These are phyloP conservation scores for Procambarus clarkii DNA, from an alignment of 1,140 invertebrate species.

Conservation along the genomic window DNA sequence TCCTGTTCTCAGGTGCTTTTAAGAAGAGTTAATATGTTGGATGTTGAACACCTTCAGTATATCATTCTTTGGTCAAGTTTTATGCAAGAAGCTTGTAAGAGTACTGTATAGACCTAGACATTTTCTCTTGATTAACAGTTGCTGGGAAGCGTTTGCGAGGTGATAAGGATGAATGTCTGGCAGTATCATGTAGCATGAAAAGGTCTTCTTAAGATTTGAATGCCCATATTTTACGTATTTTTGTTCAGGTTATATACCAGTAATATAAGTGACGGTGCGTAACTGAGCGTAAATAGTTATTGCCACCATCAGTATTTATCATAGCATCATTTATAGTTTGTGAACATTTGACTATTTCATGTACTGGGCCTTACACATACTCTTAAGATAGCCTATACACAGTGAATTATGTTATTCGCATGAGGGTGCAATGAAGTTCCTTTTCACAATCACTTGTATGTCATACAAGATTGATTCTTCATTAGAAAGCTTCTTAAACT, in stretches of 20 bases:
- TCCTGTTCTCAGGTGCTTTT: background rate
- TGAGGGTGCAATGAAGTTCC: constrained; percentile 41
- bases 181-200: background rate
- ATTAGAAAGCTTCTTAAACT: background rate
- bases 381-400: constrained; percentile 41
- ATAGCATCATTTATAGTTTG: constrained; percentile 1
- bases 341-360: constrained; percentile 45
- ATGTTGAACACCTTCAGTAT: background rate
- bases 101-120: background rate
- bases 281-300: background rate
- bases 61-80: background rate
- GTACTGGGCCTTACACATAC: constrained; percentile 57
- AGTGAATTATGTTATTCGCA: constrained; percentile 30
- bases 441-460: constrained; percentile 29
- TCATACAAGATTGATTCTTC: constrained; percentile 14
- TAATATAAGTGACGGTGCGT: background rate
- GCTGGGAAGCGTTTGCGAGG: background rate
- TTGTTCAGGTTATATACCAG: background rate
- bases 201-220: background rate
- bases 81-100: constrained; percentile 11
- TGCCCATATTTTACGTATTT: background rate
- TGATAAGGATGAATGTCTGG: background rate
- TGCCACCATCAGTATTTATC: background rate
- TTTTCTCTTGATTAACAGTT: background rate
- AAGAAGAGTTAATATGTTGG: background rate